Base-by-base conservation (phyloP, 2,888 invertebrate genomes). In the Oxystoma pomonae region DNA sequence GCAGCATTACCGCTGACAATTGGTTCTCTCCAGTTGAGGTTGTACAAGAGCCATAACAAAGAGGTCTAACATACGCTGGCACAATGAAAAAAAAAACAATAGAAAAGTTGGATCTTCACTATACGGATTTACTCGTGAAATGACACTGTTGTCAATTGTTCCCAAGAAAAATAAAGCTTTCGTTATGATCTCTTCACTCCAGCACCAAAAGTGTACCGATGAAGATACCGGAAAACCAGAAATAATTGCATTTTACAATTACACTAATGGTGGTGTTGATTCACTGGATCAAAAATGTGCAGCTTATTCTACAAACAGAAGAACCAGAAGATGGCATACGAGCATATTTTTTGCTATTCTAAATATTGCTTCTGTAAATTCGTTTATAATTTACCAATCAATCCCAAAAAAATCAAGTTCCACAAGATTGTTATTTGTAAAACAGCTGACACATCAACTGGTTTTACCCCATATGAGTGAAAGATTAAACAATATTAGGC, bases 191-290 rank as follows among this genome's bases (percentile, higher is more conserved):
- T 63, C 63, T 16, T 59, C 65, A 2, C 58, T 63, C 57, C 65
- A 67, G 20, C 64, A 67, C 55, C 12, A 16, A 3, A 18, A 52
- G 35, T 18, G 17, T n/a, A 21, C 57, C 57, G 65, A 65, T 49
- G 19, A 55, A 3, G 56, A 56, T 22, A n/a, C n/a, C n/a, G n/a
- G n/a, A n/a, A n/a, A n/a, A n/a, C n/a, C n/a, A 21, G 58, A 65
- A 50, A 62, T 67, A 50, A 61, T 67, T 21, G 53, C 63, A 2
- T 65, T 58, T 19, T 67, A 67, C 53, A 65, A 65, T 60, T 51
- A 12, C 22, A 67, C 65, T 9, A 65, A 64, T 16, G 64, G 66
- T n/a, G 66, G 57, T n/a, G 51, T 65, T 9, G 65, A 65, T 56
- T 56, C 57, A 17, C 19, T 60, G 9, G 62, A 63, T 59, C 59